These are phyloP conservation scores for Actias luna DNA, from an alignment of 2,888 invertebrate genomes.

Conservation along the genomic window DNA sequence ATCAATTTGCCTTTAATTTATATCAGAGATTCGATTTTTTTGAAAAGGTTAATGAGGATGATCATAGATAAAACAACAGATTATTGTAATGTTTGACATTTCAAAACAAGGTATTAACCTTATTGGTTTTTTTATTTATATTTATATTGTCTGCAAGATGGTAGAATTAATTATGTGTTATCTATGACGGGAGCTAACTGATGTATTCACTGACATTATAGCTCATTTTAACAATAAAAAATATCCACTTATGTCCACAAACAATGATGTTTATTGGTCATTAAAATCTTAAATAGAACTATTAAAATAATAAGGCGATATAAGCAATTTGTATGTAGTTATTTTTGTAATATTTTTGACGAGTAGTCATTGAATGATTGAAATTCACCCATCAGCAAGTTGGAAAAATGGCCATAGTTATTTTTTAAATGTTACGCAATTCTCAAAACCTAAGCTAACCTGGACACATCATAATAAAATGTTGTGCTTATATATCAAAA, in stretches of 20 bases:
- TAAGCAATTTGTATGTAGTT: not conserved
- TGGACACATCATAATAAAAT: no score
- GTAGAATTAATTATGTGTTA: not conserved
- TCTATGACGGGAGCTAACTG: not conserved
- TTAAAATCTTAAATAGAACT: not conserved
- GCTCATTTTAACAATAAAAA: conserved; percentile 2
- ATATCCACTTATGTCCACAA: conserved; percentile 4
- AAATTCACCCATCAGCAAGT: no score
- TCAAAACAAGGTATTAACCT: not conserved
- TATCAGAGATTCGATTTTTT: no score
- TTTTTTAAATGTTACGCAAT: no score
- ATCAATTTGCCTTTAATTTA: no score
- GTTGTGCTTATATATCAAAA: no score
- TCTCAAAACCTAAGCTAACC: no score
- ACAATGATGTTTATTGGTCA: not conserved
- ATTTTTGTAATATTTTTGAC: not conserved
- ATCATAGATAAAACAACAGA: conserved; percentile 9
- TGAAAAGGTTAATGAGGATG: not conserved
- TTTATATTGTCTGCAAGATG: not conserved
- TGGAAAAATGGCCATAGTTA: no score
- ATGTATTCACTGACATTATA: not conserved
- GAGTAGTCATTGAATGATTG: no score
- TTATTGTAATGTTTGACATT: conserved; percentile 6
- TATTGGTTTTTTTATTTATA: not conserved
- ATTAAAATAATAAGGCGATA: not conserved